Base-by-base conservation (phyloP, 1,140 invertebrate genomes). In the Aphaenogaster rudis region DNA sequence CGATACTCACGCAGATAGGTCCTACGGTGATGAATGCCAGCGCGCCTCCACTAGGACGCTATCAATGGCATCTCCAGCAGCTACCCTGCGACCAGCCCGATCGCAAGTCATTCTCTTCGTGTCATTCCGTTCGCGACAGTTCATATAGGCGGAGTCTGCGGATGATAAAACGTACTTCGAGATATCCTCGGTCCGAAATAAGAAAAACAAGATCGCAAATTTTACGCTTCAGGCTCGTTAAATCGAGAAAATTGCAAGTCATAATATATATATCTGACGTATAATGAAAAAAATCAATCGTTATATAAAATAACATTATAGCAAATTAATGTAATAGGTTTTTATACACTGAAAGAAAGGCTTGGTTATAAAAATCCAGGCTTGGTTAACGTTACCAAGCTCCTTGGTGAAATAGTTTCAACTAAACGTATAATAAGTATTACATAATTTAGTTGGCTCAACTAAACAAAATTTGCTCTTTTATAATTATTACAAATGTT, bases 1-100 rank as follows among this genome's bases (percentile, higher is more conserved):
- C 74, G 89, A 92, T 92, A 91, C 79, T 42, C 78, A 77, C 45
- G 85, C 76, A 92, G 90, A 92, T 92, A 92, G 71, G 86, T 86
- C 86, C 17, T 85, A 87, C 86, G 78, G 85, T 91, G 89, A 92
- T 92, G 91, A 92, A 92, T 91, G 89, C 88, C 86, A 89, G 80
- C 87, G 88, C 66, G 88, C 88, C 84, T 89, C 78, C 87, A 81
- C 82, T 85, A 59, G 42, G 88, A 59, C 67, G 86, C 89, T 91
- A 92, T 92, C 91, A 87, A 91, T 89, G 79, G 77, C 89, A 92
- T 92, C 91, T 91, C 54, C 80, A 63, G 64, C 66, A 74, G 90
- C 80, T 86, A 91, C 81, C 82, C 84, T 72, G 74, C 64, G 45
- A 52, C 39, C 39, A 17, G 42, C 13, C 67, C 80, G 87, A 91